Base-by-base conservation (phyloP, 2,888 invertebrate species). In the Melieria omissa region DNA sequence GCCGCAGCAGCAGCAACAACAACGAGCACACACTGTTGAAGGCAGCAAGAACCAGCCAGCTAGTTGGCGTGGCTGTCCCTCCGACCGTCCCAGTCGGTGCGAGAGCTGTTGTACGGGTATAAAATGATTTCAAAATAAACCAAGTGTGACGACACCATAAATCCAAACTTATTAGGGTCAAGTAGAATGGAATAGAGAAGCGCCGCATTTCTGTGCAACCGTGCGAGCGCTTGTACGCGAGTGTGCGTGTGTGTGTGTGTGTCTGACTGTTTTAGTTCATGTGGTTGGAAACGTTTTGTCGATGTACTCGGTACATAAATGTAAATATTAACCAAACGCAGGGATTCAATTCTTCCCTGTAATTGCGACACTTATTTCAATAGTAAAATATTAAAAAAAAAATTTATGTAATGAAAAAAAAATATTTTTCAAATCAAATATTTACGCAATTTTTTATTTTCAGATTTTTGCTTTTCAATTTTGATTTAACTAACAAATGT, bases 131-230 rank as follows among this genome's bases (percentile, higher is more conserved):
- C 72, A 58, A 76, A 76, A 73, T 71, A 65, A 76, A 73, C 76
- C 74, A 74, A 76, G 76, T 76, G 74, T 74, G 76, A 76, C 76
- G 74, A 72, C 73, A 74, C 62, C 77, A 78, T 76, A 77, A 76
- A 78, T 78, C 74, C 74, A 52, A 76, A 74, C 77, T 78, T 75
- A 76, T 78, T 75, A 76, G 76, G 75, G 16, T 12, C 16, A 42
- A 49, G 49, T 12, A 49, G 49, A 9, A 12, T 12, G 12, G 12
- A 12, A 9, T 9, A 58, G 41, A 58, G 42, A 58, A 58, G 49
- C 49, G 49, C 49, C 12, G 10, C 49, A 12, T 9, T 49, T 49
- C 12, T 49, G 58, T 58, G 29, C 58, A 58, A 41, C 41, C 58
- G 42, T 58, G n/a, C 10, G 42, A 58, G 29, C 42, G 58, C 29